Conservation (phyloP, 2,888 invertebrate genomes). For the Megaustenia siamemsis region DNA sequence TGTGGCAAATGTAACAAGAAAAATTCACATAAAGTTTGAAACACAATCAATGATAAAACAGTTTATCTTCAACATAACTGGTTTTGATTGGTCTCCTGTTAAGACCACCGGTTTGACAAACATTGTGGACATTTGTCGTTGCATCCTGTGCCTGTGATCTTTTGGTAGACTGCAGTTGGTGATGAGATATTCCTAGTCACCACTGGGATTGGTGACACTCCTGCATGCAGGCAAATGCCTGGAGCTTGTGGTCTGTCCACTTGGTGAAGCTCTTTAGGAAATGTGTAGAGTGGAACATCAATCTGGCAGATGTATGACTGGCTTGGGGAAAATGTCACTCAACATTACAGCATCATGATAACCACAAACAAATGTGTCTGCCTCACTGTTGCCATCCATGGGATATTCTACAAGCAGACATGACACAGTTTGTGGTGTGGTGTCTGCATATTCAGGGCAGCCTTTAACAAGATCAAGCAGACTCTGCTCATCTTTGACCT, state of each 20-base stretch:
- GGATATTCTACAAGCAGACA: constrained; percentile 60
- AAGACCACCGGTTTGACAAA: no score
- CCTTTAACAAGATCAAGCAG: constrained; percentile 46
- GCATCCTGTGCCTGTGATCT: no score
- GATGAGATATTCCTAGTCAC: background rate
- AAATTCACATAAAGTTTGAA: no score
- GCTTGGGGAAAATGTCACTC: constrained; percentile 64
- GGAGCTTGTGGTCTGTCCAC: background rate
- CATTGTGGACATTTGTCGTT: no score
- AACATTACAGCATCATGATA: constrained; percentile 62
- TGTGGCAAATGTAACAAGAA: no score
- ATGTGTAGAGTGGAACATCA: constrained; percentile 52
- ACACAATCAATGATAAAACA: no score
- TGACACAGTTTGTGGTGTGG: constrained; percentile 23
- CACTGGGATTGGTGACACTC: background rate
- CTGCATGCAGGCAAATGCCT: background rate
- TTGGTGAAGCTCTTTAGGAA: constrained; percentile 2
- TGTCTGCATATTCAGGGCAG: constrained; percentile 18
- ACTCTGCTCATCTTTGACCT: constrained; percentile 56
- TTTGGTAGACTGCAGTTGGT: background rate
- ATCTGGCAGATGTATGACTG: constrained; percentile 64
- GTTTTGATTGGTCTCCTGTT: no score
- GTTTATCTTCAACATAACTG: no score
- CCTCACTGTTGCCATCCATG: constrained; percentile 57
- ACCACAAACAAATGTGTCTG: constrained; percentile 63